Evolutionary conservation across 2,113 vertebrate genomes (phyloP).

Genomic region (Morone chrysops): DNA sequence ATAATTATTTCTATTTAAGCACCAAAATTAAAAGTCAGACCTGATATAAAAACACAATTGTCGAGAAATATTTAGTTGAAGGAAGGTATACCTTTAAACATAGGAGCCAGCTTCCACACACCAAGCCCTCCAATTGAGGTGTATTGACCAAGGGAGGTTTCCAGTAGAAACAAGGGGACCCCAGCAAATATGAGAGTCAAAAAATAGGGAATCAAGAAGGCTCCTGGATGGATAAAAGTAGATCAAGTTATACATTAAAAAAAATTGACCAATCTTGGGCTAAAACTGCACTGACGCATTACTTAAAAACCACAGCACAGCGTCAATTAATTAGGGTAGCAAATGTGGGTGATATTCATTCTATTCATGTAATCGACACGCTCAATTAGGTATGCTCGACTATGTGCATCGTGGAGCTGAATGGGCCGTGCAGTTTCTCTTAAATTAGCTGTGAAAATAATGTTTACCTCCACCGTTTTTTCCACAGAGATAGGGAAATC

Average conservation of each 20-base stretch:
- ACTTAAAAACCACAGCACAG: slow-evolving; percentile 15
- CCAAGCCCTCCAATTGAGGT: slow-evolving; percentile 97
- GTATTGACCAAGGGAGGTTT: slow-evolving; percentile 94
- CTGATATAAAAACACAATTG: background rate
- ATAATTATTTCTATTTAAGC: slow-evolving; percentile 9
- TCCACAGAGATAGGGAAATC: slow-evolving; percentile 98
- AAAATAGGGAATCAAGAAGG: slow-evolving; percentile 98
- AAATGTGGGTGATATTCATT: slow-evolving; percentile 35
- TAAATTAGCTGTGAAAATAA: slow-evolving; percentile 50
- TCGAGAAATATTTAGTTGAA: background rate
- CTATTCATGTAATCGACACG: slow-evolving; percentile 41
- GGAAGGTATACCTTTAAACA: slow-evolving; percentile 94
- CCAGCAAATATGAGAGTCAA: slow-evolving; percentile 98
- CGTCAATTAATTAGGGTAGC: slow-evolving; percentile 34
- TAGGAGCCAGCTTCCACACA: slow-evolving; percentile 97
- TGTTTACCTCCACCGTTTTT: slow-evolving; percentile 97
- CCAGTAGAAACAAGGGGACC: slow-evolving; percentile 95
- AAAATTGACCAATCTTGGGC: background rate
- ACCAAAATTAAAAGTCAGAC: background rate
- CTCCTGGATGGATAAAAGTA: slow-evolving; percentile 84
- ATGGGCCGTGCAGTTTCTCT: slow-evolving; percentile 33
- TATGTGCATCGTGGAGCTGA: slow-evolving; percentile 27
- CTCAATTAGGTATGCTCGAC: slow-evolving; percentile 33
- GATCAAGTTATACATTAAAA: slow-evolving; percentile 45
- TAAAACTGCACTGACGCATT: slow-evolving; percentile 34